phyloP scores from a whole-genome alignment of 2,888 invertebrate genomes.

The Eulithis prunata region DNA sequence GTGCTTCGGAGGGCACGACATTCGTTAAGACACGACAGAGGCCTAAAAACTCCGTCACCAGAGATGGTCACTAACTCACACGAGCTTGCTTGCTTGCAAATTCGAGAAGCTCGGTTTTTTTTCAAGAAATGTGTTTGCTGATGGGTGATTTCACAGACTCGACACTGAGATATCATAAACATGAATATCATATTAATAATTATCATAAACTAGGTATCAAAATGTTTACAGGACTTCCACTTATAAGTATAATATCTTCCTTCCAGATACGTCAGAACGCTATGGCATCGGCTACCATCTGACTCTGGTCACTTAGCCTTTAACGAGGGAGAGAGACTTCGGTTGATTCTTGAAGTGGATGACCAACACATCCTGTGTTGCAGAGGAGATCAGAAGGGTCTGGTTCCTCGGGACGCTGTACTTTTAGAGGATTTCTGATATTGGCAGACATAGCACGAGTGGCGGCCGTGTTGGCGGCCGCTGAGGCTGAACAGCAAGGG shows the following conservation, averaged over 20 bases:
- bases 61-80: too few species aligned
- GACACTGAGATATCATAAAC: too few species aligned
- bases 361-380: slow-evolving; percentile 90
- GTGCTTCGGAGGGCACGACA: too few species aligned
- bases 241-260: neutral
- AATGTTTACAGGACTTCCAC: too few species aligned
- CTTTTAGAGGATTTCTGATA: slow-evolving; percentile 82
- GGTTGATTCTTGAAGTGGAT: slow-evolving; percentile 90
- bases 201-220: too few species aligned
- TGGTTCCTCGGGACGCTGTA: slow-evolving; percentile 89
- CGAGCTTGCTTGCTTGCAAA: too few species aligned
- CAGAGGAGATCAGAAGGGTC: slow-evolving; percentile 89
- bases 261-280: slow-evolving; percentile 87
- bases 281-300: slow-evolving; percentile 90
- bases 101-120: too few species aligned
- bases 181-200: too few species aligned
- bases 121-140: too few species aligned
- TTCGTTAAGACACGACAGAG: too few species aligned
- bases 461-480: slow-evolving; percentile 78
- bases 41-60: too few species aligned
- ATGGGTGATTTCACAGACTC: too few species aligned
- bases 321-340: slow-evolving; percentile 89
- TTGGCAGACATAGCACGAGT: slow-evolving; percentile 74
- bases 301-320: slow-evolving; percentile 91
- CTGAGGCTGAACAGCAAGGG: slow-evolving; percentile 56